Evolutionary conservation across 1,140 invertebrate species (phyloP), one percentile per base, ranked within the genome.

Genomic region (Sinella curviseta): DNA sequence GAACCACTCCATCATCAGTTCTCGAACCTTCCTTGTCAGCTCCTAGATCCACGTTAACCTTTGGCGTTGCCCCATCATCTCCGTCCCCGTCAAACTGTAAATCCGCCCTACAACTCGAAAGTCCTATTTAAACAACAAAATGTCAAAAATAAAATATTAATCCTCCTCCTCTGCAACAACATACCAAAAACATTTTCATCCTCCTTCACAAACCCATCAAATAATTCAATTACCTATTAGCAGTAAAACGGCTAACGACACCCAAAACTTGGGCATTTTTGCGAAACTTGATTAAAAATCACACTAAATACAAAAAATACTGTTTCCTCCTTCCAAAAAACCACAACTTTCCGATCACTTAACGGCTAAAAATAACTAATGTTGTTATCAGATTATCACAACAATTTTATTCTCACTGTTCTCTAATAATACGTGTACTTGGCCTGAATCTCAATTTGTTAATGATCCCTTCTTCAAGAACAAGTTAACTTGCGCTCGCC

Each of bases 1-100:
- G 86, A 14, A 95, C 89, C 1, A 92, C 92, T 86, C 94, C 92
- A 85, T 92, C 91, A 89, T 95, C 94, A 88, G 95, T 96, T 88
- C 92, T 90, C 17, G 93, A 95, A 78, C 89, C 94, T 87, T 96
- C 94, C 83, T 92, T 89, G 79, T 91, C 93, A 34, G 92, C 90
- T 2, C 94, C 94, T 65, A 96, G 86, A 87, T 96, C 92, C 54
- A 89, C n/a, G 20, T 80, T 57, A 4, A 83, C 80, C 75, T 78
- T 82, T 24, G 80, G 78, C 33, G 73, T 70, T 8, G 48, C 77
- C 16, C 54, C 74, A 31, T 70, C 65, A 4, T 70, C 65, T 20
- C 48, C 78, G n/a, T 80, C 80, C n/a, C 28, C 60, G 76, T 78
- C 80, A 55, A 20, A 55, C 28, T 57, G 4, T 57, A 77, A 57